Percentiles rank a stretch among this genome's conserved stretches.
These are phyloP conservation scores for Homarus americanus DNA, from an alignment of 1,140 invertebrate species.

Conservation along the genomic window DNA sequence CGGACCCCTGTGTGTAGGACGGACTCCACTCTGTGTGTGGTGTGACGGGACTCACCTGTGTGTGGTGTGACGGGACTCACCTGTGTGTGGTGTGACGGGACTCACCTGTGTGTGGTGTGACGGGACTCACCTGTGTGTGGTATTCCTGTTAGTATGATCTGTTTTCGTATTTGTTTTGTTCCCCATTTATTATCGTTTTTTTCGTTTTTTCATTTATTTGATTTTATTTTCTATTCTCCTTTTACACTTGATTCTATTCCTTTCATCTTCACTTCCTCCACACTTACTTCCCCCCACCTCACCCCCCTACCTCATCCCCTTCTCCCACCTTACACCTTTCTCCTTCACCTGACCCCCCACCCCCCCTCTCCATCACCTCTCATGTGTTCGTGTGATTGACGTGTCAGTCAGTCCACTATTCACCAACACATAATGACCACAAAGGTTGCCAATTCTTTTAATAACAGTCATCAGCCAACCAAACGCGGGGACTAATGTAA, in stretches of 20 bases:
- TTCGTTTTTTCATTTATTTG: too few relatives aligned
- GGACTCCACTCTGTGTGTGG: too few relatives aligned
- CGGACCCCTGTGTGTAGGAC: too few relatives aligned
- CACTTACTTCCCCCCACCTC: not conserved
- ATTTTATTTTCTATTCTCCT: not conserved
- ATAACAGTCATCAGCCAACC: constrained; percentile 19
- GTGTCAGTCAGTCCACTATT: constrained; percentile 20
- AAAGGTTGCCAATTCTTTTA: constrained; percentile 16
- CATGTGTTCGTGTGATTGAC: constrained; percentile 16
- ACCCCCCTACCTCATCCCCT: not conserved
- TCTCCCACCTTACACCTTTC: not conserved
- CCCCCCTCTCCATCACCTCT: not conserved
- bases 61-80: too few relatives aligned
- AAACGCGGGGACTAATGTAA: not conserved
- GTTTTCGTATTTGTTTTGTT: too few relatives aligned
- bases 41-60: too few relatives aligned
- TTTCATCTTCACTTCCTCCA: not conserved
- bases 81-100: too few relatives aligned
- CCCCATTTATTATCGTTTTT: too few relatives aligned
- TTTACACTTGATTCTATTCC: not conserved
- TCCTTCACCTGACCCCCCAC: not conserved
- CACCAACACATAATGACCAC: constrained; percentile 8
- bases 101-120: too few relatives aligned
- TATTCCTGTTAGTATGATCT: too few relatives aligned
- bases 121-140: too few relatives aligned